Base-by-base conservation (phyloP, 1,140 invertebrate genomes). In the Whitmania pigra region DNA sequence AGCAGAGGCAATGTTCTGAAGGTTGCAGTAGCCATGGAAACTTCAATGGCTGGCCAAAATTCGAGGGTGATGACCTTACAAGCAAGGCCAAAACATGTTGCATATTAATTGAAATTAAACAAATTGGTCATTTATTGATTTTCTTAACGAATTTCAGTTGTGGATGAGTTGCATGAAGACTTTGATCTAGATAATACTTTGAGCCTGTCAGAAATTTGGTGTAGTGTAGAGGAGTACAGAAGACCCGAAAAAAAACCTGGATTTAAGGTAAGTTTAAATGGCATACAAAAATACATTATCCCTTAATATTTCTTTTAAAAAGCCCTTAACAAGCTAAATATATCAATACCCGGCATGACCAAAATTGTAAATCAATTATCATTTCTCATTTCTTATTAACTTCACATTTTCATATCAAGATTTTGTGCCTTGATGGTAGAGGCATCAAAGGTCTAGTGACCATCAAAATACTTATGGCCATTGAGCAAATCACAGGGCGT, bases 351-450 rank as follows among this genome's bases (percentile, higher is more conserved):
- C 15, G 9, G 13, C 15, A 49, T 15, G 43, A 13, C 43, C 43
- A 11, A 49, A 7, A 49, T 15, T 49, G n/a, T 49, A 11, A 3
- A 49, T 49, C 11, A 49, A 49, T 49, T 15, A 49, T 36, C 31
- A 49, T 49, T 49, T 49, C 5, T 36, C 31, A 49, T 15, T 49
- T 15, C 0, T 49, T 1, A 22, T 63, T 31, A 18, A 63, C 11
- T 20, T 63, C 57, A 63, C 15, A 15, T n/a, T 22, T 22, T 31
- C 9, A 40, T 53, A 53, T 53, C n/a, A 73, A 82, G 81, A 77
- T 96, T 3, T 83, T 97, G 0, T 91, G 89, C 78, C 83, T 97
- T 5, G 94, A 97, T 85, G 94, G 94, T 0, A 94, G 94, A 22
- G 94, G 94, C 0, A 95, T 97, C 66, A 84, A 90, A 60, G 94